Conservation (phyloP, 2,888 invertebrate genomes). For the Heliconius ismenius region DNA sequence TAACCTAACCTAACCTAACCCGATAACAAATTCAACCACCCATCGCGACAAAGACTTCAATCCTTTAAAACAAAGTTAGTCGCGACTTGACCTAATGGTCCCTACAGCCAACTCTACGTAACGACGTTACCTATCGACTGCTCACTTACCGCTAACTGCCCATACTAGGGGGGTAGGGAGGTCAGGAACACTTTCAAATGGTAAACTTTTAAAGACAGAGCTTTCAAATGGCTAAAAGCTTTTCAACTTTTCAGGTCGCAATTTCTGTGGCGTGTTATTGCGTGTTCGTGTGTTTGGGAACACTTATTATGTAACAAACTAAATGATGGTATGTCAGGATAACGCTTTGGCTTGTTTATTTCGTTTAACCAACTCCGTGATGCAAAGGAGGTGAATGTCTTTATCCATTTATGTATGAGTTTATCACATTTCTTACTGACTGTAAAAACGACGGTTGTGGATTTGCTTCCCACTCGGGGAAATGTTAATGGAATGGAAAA, state of each 20-base stretch:
- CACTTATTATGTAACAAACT: not conserved
- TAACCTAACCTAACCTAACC: not conserved
- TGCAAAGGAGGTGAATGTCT: not conserved
- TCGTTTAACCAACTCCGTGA: not conserved
- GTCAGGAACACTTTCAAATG: not conserved
- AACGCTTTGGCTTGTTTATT: not conserved
- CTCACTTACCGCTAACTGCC: conserved; percentile 10
- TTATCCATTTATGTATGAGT: not conserved
- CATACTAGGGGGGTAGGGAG: not conserved
- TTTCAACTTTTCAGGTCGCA: conserved; percentile 1
- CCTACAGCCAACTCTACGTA: not conserved
- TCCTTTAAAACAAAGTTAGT: not conserved
- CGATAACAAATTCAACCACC: not conserved
- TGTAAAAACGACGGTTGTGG: no score
- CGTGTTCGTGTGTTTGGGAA: not conserved
- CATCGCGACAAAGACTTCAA: not conserved
- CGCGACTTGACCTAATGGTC: conserved; percentile 5
- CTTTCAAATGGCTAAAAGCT: conserved; percentile 30
- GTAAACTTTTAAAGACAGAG: conserved; percentile 10
- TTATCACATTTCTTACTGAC: no score
- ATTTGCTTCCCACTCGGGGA: no score
- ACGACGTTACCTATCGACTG: conserved; percentile 7
- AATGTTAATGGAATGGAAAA: no score
- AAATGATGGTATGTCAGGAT: not conserved
- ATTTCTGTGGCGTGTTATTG: conserved; percentile 4